Conservation (phyloP, 2,888 invertebrate genomes). For the Mythimna impura region DNA sequence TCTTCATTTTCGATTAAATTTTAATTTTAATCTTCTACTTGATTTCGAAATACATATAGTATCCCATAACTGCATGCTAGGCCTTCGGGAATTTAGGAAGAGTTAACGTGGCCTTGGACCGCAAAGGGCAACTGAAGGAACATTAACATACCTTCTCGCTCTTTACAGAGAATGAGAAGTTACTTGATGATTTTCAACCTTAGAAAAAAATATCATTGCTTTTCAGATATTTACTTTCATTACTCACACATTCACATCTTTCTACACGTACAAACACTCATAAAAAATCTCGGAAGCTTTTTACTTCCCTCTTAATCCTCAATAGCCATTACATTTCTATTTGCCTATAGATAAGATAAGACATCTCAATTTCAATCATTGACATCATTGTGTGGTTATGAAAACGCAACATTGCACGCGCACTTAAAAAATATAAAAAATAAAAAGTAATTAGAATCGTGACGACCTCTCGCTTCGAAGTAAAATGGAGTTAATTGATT, state of each 20-base stretch:
- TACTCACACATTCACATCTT: neutral
- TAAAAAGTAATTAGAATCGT: constrained; percentile 76
- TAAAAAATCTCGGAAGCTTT: constrained; percentile 22
- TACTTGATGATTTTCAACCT: neutral
- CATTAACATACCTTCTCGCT: too few relatives aligned
- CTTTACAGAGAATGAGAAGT: too few relatives aligned
- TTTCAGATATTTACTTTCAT: too few relatives aligned
- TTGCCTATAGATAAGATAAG: constrained; percentile 53
- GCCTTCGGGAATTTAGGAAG: too few relatives aligned
- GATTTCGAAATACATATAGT: too few relatives aligned
- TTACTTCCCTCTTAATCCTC: constrained; percentile 18
- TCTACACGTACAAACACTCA: neutral
- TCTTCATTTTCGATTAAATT: too few relatives aligned
- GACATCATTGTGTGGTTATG: constrained; percentile 58
- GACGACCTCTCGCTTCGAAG: constrained; percentile 71
- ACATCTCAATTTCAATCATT: constrained; percentile 60
- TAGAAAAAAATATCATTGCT: too few relatives aligned
- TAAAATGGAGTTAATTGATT: constrained; percentile 76
- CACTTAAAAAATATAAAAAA: constrained; percentile 59
- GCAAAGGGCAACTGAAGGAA: too few relatives aligned
- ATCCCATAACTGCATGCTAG: too few relatives aligned
- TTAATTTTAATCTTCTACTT: too few relatives aligned
- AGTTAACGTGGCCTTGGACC: too few relatives aligned
- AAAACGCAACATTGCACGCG: constrained; percentile 63
- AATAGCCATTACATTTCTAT: constrained; percentile 42